These are phyloP conservation scores for Latrodectus hesperus DNA, from an alignment of 2,888 invertebrate genomes.

Conservation along the genomic window DNA sequence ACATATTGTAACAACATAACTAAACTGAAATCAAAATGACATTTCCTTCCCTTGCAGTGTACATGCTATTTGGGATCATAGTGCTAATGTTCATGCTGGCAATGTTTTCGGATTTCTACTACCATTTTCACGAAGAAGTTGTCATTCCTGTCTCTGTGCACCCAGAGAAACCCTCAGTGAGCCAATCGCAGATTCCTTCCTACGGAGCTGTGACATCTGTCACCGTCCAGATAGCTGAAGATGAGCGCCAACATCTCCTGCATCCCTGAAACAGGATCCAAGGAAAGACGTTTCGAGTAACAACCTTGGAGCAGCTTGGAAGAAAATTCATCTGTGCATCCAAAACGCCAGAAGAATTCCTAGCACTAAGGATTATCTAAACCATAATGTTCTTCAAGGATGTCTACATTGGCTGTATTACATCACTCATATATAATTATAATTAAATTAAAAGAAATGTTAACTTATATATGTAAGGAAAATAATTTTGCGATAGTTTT, in stretches of 20 bases:
- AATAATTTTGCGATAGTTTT: too few species aligned
- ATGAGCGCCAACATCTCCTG: background rate
- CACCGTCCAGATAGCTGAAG: background rate
- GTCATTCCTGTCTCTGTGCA: background rate
- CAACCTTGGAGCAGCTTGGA: too few species aligned
- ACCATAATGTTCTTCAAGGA: too few species aligned
- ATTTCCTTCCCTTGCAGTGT: conserved; percentile 26
- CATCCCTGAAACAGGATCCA: background rate
- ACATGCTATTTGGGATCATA: conserved; percentile 25
- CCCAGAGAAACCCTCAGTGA: conserved; percentile 23
- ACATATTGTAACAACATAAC: background rate
- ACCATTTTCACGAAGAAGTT: conserved; percentile 24
- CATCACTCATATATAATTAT: too few species aligned
- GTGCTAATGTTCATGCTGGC: conserved; percentile 53
- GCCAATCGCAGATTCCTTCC: background rate
- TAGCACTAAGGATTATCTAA: too few species aligned
- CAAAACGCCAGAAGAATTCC: too few species aligned
- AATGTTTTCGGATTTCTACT: conserved; percentile 8
- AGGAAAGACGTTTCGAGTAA: background rate
- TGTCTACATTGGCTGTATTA: too few species aligned
- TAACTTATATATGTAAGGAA: too few species aligned
- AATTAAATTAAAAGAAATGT: too few species aligned
- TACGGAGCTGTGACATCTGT: conserved; percentile 4
- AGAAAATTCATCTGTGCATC: too few species aligned
- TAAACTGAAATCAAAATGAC: background rate